Evolutionary conservation across 2,797 vertebrate species (phyloP).

Genomic region (Threskiornis aethiopicus): DNA sequence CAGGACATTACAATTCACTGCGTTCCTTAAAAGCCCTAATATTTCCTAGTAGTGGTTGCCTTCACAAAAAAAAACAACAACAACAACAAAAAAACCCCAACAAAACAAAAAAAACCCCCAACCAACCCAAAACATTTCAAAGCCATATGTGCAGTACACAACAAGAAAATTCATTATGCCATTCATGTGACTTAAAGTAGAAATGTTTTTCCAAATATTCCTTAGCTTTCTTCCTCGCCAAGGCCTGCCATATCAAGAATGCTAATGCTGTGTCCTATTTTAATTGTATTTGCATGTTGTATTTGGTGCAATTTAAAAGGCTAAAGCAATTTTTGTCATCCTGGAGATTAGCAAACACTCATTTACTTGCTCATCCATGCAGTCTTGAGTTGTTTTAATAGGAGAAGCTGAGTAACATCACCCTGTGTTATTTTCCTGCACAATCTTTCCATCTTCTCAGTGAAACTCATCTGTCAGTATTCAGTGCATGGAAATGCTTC

Average conservation of each 20-base stretch:
- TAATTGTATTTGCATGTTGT: neutral
- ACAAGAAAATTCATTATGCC: neutral
- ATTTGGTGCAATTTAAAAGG: neutral
- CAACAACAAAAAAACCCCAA: too few species aligned
- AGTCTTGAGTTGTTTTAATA: neutral
- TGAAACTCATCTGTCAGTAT: neutral
- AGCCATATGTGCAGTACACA: neutral
- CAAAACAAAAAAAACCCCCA: too few species aligned
- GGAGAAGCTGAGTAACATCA: neutral
- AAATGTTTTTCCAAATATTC: neutral
- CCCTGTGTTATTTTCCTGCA: neutral
- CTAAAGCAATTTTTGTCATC: neutral
- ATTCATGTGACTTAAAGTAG: neutral
- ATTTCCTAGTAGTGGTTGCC: neutral
- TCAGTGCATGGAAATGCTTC: neutral
- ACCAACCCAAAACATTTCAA: neutral
- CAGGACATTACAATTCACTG: fast-evolving
- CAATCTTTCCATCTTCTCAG: neutral
- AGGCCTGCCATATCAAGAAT: neutral
- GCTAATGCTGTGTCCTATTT: neutral
- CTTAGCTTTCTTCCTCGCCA: neutral
- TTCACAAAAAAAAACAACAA: neutral
- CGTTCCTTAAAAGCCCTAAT: neutral
- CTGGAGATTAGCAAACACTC: neutral
- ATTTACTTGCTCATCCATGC: neutral